Conservation (phyloP, 1,140 invertebrate species). For the Brachionus plicatilis region DNA sequence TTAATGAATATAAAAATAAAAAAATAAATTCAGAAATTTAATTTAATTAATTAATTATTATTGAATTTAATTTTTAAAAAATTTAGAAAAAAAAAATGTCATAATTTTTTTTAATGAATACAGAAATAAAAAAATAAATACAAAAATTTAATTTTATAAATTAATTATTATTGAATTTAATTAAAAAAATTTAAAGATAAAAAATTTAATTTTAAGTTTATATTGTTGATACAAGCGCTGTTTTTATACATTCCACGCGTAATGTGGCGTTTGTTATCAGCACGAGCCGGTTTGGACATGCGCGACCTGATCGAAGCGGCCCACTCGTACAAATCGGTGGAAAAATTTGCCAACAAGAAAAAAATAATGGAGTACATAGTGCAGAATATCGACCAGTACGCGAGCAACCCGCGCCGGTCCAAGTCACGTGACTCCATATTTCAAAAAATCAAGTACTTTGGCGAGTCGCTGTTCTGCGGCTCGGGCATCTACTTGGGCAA, state of each 20-base stretch:
- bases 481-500: conserved; percentile 35
- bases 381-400: conserved; percentile 34
- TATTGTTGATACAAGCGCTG: conserved; percentile 53
- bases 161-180: no score
- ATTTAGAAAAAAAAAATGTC: no score
- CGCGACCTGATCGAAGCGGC: conserved; percentile 35
- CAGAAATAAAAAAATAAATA: no score
- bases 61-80: no score
- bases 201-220: conserved; percentile 42
- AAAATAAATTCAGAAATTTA: no score
- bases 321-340: conserved; percentile 34
- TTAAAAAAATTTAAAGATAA: no score
- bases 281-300: conserved; percentile 24
- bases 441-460: conserved; percentile 39
- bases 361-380: conserved; percentile 41
- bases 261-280: conserved; percentile 48
- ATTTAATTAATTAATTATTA: no score
- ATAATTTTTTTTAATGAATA: no score
- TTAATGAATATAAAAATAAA: no score
- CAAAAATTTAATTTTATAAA: no score
- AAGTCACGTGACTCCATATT: conserved; percentile 30
- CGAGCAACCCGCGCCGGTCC: conserved; percentile 19
- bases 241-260: conserved; percentile 54
- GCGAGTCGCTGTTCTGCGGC: conserved; percentile 29
- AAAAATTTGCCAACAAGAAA: conserved; percentile 32